Percentiles rank a stretch among this genome's conserved stretches.
Conservation (phyloP, 2,113 vertebrate species). For the Mesoclemmys tuberculata region DNA sequence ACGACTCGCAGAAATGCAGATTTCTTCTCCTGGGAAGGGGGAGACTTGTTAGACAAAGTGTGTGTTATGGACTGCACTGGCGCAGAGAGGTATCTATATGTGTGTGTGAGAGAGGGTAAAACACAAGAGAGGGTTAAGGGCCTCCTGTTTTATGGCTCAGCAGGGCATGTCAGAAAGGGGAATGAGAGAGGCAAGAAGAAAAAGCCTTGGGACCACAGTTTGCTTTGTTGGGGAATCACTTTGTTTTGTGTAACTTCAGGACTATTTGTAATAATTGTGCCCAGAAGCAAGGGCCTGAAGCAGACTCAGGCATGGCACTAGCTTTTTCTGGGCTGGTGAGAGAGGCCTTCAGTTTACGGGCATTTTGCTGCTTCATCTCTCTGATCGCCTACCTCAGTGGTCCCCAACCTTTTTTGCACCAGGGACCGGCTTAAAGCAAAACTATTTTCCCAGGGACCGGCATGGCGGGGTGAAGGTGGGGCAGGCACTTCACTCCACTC, state of each 20-base stretch:
- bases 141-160: not conserved
- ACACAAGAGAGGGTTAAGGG: not conserved
- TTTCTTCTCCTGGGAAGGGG: too few species aligned
- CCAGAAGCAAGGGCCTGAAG: not conserved
- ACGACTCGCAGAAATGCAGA: too few species aligned
- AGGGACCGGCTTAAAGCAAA: too few species aligned
- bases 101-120: not conserved
- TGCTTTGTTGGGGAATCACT: not conserved
- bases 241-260: not conserved
- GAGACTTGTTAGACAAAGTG: too few species aligned
- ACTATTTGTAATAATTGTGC: not conserved
- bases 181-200: not conserved
- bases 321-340: not conserved
- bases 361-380: slow-evolving; percentile 28
- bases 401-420: too few species aligned
- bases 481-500: too few species aligned
- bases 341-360: not conserved
- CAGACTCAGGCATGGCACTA: not conserved
- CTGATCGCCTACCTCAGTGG: too few species aligned
- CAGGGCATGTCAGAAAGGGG: not conserved
- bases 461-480: too few species aligned
- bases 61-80: too few species aligned
- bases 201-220: not conserved
- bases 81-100: too few species aligned
- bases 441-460: too few species aligned